Evolutionary conservation across 2,113 vertebrate species (phyloP), one percentile per base, ranked within the genome.

Genomic region (Dicerorhinus sumatrensis): DNA sequence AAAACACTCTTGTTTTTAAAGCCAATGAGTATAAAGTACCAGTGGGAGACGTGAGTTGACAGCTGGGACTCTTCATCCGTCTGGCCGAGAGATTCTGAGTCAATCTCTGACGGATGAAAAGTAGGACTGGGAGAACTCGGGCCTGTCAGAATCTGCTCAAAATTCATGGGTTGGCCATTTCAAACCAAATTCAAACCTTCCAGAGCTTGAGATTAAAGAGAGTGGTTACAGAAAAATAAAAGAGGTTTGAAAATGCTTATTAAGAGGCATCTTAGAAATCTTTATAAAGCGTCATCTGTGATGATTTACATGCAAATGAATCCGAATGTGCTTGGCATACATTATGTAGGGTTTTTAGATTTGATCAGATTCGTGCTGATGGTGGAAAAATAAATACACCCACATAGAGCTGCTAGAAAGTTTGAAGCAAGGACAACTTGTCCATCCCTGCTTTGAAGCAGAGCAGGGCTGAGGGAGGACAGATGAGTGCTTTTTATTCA

Each of bases 301-400:
- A 97, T 97, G 82, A 97, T 98, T 98, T 98, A 98, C 91, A 98
- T 98, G 98, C 96, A 98, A 98, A 98, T 98, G 91, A 97, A 93
- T 91, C 79, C 10, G 39, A 96, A 95, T 98, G 98, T 97, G 98
- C 95, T 97, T 92, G 97, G 98, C 96, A 98, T 97, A 96, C 87
- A 96, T 97, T 97, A 98, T 92, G 69, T 62, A 70, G 77, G 80
- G 95, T 96, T 98, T 98, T 97, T 82, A 93, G 93, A 98, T 96
- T 97, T 97, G 91, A 98, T 97, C 94, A 89, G 91, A 94, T 94
- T 63, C 79, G 33, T 39, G 94, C 70, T 89, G 89, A 95, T 94
- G 70, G 23, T 75, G 54, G 73, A 92, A 81, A 92, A 87, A 89
- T 80, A 96, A 92, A 90, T n/a, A 31, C 39, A 69, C 48, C 80